These are phyloP conservation scores for Liopterus haemorrhoidalis DNA, from an alignment of 2,888 invertebrate species.

Conservation along the genomic window DNA sequence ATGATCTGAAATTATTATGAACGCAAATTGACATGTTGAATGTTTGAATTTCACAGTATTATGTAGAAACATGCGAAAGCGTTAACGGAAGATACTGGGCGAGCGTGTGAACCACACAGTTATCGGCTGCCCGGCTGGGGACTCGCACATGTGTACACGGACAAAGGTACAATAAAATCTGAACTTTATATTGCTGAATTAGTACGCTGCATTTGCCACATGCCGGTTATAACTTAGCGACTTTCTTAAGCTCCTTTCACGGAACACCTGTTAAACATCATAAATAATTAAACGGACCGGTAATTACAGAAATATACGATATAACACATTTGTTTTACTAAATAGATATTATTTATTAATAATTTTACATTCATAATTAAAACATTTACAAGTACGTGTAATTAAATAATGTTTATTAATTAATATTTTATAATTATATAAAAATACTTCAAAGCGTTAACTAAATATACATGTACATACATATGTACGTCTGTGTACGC, in stretches of 20 bases:
- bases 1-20: no score
- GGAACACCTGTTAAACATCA: slow-evolving; percentile 15
- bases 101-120: no score
- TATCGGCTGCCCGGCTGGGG: no score
- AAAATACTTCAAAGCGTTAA: slow-evolving; percentile 22
- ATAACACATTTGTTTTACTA: slow-evolving; percentile 21
- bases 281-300: slow-evolving; percentile 11
- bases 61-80: no score
- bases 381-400: slow-evolving; percentile 37
- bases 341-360: slow-evolving; percentile 33
- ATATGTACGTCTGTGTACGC: slow-evolving; percentile 14
- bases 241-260: slow-evolving; percentile 9
- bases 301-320: slow-evolving; percentile 14
- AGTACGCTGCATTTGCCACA: slow-evolving; percentile 13
- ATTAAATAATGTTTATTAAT: slow-evolving; percentile 22
- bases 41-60: no score
- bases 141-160: no score
- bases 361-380: slow-evolving; percentile 33
- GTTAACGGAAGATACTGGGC: no score
- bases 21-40: no score
- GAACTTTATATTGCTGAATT: slow-evolving; percentile 12
- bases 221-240: slow-evolving; percentile 12
- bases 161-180: slow-evolving; percentile 16
- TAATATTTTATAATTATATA: slow-evolving; percentile 29
- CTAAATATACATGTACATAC: slow-evolving; percentile 15